phyloP scores from a whole-genome alignment of 2,797 vertebrate genomes.

The Muscicapa comitata region DNA sequence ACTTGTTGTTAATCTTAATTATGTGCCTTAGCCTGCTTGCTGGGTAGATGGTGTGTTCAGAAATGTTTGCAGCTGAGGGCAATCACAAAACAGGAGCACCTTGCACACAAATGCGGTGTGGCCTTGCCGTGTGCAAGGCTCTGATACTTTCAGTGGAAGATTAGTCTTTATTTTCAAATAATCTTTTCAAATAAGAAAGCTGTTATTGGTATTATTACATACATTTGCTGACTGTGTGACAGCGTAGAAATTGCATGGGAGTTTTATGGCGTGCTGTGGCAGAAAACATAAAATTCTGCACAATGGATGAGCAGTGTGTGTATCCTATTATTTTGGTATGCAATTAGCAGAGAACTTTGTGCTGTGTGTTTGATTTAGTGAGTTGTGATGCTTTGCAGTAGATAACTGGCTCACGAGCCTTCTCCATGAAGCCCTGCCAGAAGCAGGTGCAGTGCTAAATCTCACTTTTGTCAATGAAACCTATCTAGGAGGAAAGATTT shows the following conservation, averaged over 20 bases:
- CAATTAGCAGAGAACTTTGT: conserved; percentile 66
- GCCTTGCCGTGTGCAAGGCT: background rate
- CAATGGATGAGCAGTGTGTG: conserved; percentile 25
- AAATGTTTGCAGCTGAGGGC: background rate
- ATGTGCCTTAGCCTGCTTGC: background rate
- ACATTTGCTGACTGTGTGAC: background rate
- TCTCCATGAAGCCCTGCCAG: conserved; percentile 38
- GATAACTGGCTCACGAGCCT: conserved; percentile 34
- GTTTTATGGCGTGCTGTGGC: background rate
- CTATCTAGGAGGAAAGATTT: conserved; percentile 59
- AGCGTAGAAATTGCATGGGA: conserved; percentile 6
- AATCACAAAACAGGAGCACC: background rate
- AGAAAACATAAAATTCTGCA: conserved; percentile 32
- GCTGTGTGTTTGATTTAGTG: conserved; percentile 62
- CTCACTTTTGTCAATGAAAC: conserved; percentile 63
- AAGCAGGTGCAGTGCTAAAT: conserved; percentile 57
- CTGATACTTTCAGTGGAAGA: background rate
- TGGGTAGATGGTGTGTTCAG: background rate
- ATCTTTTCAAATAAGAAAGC: background rate
- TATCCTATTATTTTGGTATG: conserved; percentile 40
- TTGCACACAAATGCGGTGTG: background rate
- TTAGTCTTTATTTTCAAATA: background rate
- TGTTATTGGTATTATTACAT: background rate
- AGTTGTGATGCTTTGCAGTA: conserved; percentile 36
- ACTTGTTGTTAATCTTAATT: conserved; percentile 43